These are phyloP conservation scores for Bubalus kerabau DNA, from an alignment of 2,113 vertebrate species.

Conservation along the genomic window DNA sequence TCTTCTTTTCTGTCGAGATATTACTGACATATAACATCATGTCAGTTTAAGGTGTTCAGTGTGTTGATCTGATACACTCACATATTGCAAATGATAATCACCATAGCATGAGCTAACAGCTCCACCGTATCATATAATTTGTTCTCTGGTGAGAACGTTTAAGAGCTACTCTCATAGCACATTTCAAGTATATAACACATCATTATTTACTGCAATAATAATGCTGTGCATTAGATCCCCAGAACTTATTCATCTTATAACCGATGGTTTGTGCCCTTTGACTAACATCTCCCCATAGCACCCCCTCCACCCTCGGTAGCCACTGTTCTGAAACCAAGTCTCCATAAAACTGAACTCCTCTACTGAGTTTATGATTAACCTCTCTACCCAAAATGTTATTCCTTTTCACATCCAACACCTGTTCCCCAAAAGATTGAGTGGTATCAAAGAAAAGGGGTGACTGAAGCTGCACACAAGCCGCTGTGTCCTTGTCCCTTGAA, in stretches of 20 bases:
- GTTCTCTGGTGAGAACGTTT: background rate
- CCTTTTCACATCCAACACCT: background rate
- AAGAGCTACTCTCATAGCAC: background rate
- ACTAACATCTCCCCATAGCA: background rate
- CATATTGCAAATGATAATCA: background rate
- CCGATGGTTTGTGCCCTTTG: background rate
- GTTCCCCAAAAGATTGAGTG: background rate
- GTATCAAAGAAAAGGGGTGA: background rate
- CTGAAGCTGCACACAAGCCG: background rate
- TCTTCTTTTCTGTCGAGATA: background rate
- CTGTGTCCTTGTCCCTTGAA: background rate
- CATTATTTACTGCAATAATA: background rate
- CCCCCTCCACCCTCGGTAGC: background rate
- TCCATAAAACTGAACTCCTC: background rate
- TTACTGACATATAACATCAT: background rate
- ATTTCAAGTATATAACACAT: background rate
- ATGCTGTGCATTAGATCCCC: background rate
- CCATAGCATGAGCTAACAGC: background rate
- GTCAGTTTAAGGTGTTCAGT: background rate
- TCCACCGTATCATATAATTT: background rate
- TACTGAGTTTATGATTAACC: background rate
- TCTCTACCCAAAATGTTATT: background rate
- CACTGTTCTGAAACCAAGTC: background rate
- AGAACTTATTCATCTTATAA: background rate
- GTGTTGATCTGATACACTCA: background rate